Base-by-base conservation (phyloP, 2,797 vertebrate genomes). In the Rhabdophis nuchalis region DNA sequence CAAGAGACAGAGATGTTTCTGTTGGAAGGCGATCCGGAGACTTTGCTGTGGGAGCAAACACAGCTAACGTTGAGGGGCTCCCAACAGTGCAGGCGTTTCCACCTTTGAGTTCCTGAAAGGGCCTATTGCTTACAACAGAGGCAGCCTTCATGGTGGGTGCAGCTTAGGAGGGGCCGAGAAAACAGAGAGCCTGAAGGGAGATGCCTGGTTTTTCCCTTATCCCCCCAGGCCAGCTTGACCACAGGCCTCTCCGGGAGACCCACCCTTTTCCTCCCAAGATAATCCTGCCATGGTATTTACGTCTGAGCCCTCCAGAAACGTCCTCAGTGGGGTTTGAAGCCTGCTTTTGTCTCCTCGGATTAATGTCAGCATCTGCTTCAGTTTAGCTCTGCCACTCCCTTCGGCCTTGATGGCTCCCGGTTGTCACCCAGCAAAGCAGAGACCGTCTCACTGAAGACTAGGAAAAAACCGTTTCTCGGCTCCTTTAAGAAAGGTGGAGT, bases 221-320 rank as follows among this genome's bases (percentile, higher is more conserved):
- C 94, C 96, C 93, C 20, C 96, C 94, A 94, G 94, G 92, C 95
- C 93, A 94, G 91, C 93, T 93, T 91, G 91, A 89, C 94, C 94
- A 93, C 94, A n/a, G 52, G 93, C 93, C 91, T 95, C 90, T 86
- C 3, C 0, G 90, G 91, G 27, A 93, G 96, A 95, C 96, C 96
- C 97, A 95, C 96, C 97, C 97, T 97, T 85, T 97, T 98, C 97
- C 97, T 98, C 96, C 96, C 96, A 92, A 97, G 96, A 96, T 96
- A 96, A 91, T 92, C 91, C 13, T 96, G 85, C 93, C 92, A 46
- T 88, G 56, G 90, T 94, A 91, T 95, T 94, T 95, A 93, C 95
- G 72, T 94, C 95, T 94, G 91, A 95, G 92, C 95, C 92, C 93
- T 96, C 95, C 94, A 93, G 95, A 94, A 96, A 95, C 95, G 93